Evolutionary conservation across 2,797 vertebrate species (phyloP).

Genomic region (Coluber constrictor): DNA sequence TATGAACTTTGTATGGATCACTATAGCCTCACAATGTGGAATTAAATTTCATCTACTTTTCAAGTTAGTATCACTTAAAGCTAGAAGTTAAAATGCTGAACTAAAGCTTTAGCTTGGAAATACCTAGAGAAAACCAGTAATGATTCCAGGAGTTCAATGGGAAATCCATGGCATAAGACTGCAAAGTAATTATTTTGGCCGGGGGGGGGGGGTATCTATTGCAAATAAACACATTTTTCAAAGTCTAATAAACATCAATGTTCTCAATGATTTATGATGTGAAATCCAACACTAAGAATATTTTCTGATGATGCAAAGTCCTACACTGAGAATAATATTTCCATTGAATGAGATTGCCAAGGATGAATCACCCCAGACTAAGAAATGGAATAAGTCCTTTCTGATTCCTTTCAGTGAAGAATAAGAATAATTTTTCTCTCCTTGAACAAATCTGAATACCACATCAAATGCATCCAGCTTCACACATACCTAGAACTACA

Average conservation of each 20-base stretch:
- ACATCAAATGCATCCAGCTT: background rate
- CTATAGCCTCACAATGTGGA: slow-evolving; percentile 36
- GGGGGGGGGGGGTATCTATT: slow-evolving; percentile 44
- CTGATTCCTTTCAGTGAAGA: background rate
- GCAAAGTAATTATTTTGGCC: slow-evolving; percentile 55
- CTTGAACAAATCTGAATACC: background rate
- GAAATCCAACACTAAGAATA: background rate
- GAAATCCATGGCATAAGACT: slow-evolving; percentile 51
- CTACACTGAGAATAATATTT: background rate
- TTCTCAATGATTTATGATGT: background rate
- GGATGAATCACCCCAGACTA: background rate
- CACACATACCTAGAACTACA: background rate
- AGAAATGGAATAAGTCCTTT: background rate
- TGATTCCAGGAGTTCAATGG: slow-evolving; percentile 54
- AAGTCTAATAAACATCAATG: slow-evolving; percentile 33
- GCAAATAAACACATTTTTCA: slow-evolving; percentile 44
- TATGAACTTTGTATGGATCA: slow-evolving; percentile 29
- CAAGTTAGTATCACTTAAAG: slow-evolving; percentile 34
- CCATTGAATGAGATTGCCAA: background rate
- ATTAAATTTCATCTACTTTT: slow-evolving; percentile 51
- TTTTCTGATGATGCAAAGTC: background rate
- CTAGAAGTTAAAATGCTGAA: slow-evolving; percentile 53
- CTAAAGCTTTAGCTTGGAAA: slow-evolving; percentile 46
- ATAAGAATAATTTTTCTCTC: background rate
- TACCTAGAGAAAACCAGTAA: slow-evolving; percentile 56